Evolutionary conservation across 2,797 vertebrate genomes (phyloP), one percentile per base, ranked within the genome.

Genomic region (Myotis vivesi): DNA sequence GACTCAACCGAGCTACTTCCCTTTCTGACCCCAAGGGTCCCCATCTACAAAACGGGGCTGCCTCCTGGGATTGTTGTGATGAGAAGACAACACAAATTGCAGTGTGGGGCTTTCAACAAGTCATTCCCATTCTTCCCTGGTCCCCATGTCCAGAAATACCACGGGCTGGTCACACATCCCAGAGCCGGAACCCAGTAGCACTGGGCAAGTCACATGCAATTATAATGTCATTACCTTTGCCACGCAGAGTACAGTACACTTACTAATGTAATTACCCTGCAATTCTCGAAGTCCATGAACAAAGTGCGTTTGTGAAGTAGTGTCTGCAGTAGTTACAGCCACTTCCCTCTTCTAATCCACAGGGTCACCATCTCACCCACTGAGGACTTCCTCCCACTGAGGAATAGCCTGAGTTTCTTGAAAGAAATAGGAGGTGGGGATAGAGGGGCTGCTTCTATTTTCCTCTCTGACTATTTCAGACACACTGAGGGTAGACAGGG

Each of bases 211-310:
- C 84, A 5, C 73, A 72, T 49, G 53, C 81, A 95, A 94, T 95
- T 95, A 95, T 94, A 92, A 90, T 69, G 59, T 85, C 92, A 95
- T 96, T 92, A 71, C 92, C 88, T 95, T 90, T 62, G 30, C 87
- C 13, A 6, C 75, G 72, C 22, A 93, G 72, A 94, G 85, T 72
- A 84, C 89, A 92, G 91, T 59, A 83, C 95, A 95, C 93, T 96
- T 93, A 81, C 95, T 97, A 75, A 97, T 92, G 84, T 90, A 95
- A 96, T 97, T 96, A 69, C 85, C 93, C 88, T 36, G 76, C 87
- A 95, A 75, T 93, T 91, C 87, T 84, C 4, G 2, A 92, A 96
- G 84, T 69, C 94, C 89, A 19, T 91, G 87, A 96, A 94, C 93
- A 95, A 73, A 71, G 82, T 44, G 53, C 55, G 0, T 91, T 95